phyloP scores from a whole-genome alignment of 2,888 invertebrate species.

The Dicyrtomina minuta region DNA sequence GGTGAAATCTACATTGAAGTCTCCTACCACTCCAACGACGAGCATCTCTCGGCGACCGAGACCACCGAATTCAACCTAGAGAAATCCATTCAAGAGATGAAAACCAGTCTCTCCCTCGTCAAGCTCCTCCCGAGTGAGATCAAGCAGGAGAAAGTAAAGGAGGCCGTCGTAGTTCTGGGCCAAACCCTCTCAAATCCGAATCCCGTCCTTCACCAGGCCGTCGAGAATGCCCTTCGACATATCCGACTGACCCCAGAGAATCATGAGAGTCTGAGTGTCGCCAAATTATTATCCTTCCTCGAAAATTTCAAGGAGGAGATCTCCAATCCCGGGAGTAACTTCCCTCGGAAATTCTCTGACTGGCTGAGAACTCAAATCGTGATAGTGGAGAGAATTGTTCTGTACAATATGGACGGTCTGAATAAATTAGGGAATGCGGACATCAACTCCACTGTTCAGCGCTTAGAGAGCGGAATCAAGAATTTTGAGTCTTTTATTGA shows the following conservation, averaged over 20 bases:
- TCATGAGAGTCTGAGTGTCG: not conserved
- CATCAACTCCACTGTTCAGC: no score
- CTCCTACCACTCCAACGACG: not conserved
- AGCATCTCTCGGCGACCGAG: not conserved
- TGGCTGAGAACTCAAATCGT: constrained; percentile 12
- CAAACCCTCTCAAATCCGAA: constrained; percentile 10
- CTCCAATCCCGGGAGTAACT: not conserved
- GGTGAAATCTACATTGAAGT: no score
- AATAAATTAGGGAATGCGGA: not conserved
- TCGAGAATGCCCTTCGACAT: constrained; percentile 1
- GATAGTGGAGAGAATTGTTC: not conserved
- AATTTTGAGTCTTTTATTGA: no score
- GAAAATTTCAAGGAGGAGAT: constrained; percentile 11
- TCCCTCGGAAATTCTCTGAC: constrained; percentile 8
- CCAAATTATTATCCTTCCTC: constrained; percentile 8
- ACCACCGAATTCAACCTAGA: not conserved
- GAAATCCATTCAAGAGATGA: constrained; percentile 14
- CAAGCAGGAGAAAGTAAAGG: not conserved
- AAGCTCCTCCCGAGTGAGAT: constrained; percentile 1
- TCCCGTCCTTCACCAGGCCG: constrained; percentile 13
- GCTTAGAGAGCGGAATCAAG: no score
- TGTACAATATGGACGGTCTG: not conserved
- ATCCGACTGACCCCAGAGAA: not conserved
- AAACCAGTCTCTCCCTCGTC: constrained; percentile 4
- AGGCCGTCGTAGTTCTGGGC: constrained; percentile 7